phyloP scores from a whole-genome alignment of 2,888 invertebrate genomes.

The Spodoptera exigua region DNA sequence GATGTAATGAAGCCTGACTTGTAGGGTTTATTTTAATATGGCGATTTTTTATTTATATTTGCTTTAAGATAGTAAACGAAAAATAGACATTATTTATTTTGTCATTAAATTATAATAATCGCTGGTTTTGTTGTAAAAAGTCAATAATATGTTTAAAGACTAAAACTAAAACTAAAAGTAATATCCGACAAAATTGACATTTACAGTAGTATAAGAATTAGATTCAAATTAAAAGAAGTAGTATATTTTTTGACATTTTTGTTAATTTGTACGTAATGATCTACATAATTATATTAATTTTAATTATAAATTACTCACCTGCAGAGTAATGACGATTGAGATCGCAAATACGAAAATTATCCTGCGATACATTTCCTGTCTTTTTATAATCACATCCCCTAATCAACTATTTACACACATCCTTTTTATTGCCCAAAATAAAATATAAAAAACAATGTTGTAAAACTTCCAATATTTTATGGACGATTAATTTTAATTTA shows the following conservation, averaged over 20 bases:
- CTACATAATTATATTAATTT: neutral
- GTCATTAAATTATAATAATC: neutral
- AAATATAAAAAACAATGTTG: constrained; percentile 20
- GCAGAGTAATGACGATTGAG: constrained; percentile 73
- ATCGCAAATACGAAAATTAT: constrained; percentile 71
- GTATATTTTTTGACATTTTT: too few relatives aligned
- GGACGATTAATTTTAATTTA: too few relatives aligned
- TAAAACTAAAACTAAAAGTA: too few relatives aligned
- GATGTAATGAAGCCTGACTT: constrained; percentile 30
- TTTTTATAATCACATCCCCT: constrained; percentile 71
- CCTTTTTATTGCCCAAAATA: constrained; percentile 52
- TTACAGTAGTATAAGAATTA: too few relatives aligned
- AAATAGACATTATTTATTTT: neutral
- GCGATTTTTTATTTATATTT: constrained; percentile 16
- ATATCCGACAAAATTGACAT: too few relatives aligned
- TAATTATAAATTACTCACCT: constrained; percentile 68
- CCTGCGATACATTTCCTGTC: constrained; percentile 78
- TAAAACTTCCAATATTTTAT: too few relatives aligned
- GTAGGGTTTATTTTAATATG: constrained; percentile 1
- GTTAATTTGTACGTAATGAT: neutral
- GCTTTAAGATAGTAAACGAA: neutral
- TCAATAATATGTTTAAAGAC: too few relatives aligned
- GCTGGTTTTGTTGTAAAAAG: neutral
- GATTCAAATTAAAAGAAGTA: too few relatives aligned
- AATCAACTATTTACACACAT: constrained; percentile 69